phyloP scores from a whole-genome alignment of 1,140 invertebrate genomes.

The Hylaeus volcanicus region DNA sequence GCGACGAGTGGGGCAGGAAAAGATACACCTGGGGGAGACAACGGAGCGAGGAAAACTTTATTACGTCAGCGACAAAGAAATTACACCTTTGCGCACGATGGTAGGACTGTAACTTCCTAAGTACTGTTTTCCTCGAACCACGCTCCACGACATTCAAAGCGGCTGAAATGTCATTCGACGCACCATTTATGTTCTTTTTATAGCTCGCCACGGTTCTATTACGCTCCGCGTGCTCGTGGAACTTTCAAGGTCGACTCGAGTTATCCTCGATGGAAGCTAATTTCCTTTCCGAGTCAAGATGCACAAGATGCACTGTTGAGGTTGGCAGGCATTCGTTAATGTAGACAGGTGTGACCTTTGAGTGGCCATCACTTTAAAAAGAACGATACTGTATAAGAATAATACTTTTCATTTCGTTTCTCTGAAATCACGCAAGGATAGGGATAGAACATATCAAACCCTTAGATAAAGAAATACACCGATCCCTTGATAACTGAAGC shows the following conservation, averaged over 20 bases:
- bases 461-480: too few species aligned
- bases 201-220: not conserved
- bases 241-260: not conserved
- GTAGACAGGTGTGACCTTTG: too few species aligned
- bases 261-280: too few species aligned
- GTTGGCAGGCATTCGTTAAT: too few species aligned
- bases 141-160: not conserved
- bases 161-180: not conserved
- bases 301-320: too few species aligned
- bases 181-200: not conserved
- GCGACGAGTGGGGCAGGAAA: not conserved
- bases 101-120: not conserved
- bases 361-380: too few species aligned
- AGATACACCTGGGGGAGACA: constrained; percentile 10
- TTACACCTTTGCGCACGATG: constrained; percentile 20
- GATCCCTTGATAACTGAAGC: too few species aligned
- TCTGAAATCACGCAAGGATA: too few species aligned
- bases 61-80: constrained; percentile 42
- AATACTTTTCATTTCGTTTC: too few species aligned
- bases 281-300: too few species aligned
- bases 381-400: too few species aligned
- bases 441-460: too few species aligned
- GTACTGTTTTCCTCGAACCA: constrained; percentile 7
- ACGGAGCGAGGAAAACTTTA: constrained; percentile 41
- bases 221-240: not conserved